Base-by-base conservation (phyloP, 2,888 invertebrate genomes). In the Tachina grossa region DNA sequence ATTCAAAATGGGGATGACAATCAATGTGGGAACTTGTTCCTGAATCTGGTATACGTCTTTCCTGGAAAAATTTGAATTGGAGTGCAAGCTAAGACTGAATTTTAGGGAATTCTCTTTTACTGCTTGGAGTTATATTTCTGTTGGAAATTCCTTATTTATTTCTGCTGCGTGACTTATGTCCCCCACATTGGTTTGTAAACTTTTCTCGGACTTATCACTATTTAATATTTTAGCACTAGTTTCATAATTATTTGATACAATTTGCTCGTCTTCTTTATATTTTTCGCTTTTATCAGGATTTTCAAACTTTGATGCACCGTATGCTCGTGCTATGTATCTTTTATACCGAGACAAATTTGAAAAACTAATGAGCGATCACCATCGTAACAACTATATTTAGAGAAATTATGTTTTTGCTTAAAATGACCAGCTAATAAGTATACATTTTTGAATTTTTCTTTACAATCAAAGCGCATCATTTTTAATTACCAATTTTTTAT, bases 321-420 rank as follows among this genome's bases (percentile, higher is more conserved):
- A 31, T 19, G 31, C 57, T 22, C 31, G 22, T 31, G 31, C 31
- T 57, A 57, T 57, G 22, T 57, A 31, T 31, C 57, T 57, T 57
- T 57, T 57, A 31, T 22, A 57, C 57, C 57, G 57, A 57, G 57
- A 31, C 31, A 57, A 57, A 57, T 57, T 57, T 57, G 31, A 22
- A 22, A 57, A 57, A 57, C 57, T 31, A 57, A 31, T 19, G 57
- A 31, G 31, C 31, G 4, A 31, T 31, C 31, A 57, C 10, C 57
- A 57, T 22, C 57, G 31, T 57, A 47, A 4, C 31, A 31, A 31
- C 31, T 2, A 31, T 31, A 31, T 31, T 31, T 47, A 47, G 10
- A 13, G 13, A 47, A 14, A 47, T 14, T 14, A 47, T 47, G 13
- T 47, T 47, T 47, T 13, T 47, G 47, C 47, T 47, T 47, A 47